phyloP scores from a whole-genome alignment of 1,140 invertebrate species.

The Anastatus disparis region DNA sequence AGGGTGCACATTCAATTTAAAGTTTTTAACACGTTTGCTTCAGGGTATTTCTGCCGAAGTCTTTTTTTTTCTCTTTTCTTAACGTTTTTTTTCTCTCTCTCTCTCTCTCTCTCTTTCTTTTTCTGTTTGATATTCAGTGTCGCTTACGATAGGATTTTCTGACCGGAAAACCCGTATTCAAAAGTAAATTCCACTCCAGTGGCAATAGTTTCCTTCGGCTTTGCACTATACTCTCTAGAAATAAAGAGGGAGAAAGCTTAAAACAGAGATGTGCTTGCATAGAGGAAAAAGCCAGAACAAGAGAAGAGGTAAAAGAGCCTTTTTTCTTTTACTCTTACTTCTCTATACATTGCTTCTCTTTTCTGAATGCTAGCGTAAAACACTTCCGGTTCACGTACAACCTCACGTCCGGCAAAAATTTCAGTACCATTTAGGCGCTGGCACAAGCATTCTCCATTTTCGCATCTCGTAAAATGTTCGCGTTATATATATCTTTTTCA shows the following conservation, averaged over 20 bases:
- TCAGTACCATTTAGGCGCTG: constrained; percentile 24
- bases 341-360: not conserved
- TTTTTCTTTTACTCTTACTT: too few relatives aligned
- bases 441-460: too few relatives aligned
- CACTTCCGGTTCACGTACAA: constrained; percentile 37
- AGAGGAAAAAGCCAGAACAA: not conserved
- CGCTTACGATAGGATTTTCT: constrained; percentile 23
- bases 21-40: not conserved
- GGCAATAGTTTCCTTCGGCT: not conserved
- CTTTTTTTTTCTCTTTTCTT: too few relatives aligned
- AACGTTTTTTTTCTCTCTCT: not conserved
- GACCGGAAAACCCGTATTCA: constrained; percentile 14
- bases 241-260: constrained; percentile 22
- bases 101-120: not conserved
- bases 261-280: too few relatives aligned
- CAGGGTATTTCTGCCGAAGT: too few relatives aligned
- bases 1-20: not conserved
- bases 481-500: not conserved
- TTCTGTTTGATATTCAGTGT: constrained; percentile 13
- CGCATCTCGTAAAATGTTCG: constrained; percentile 1
- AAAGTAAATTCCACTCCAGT: constrained; percentile 13
- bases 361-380: constrained; percentile 31
- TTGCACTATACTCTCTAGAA: not conserved
- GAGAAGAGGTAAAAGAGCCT: not conserved
- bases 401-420: constrained; percentile 12